Conservation (phyloP, 1,140 invertebrate genomes). For the Colletes gigas region DNA sequence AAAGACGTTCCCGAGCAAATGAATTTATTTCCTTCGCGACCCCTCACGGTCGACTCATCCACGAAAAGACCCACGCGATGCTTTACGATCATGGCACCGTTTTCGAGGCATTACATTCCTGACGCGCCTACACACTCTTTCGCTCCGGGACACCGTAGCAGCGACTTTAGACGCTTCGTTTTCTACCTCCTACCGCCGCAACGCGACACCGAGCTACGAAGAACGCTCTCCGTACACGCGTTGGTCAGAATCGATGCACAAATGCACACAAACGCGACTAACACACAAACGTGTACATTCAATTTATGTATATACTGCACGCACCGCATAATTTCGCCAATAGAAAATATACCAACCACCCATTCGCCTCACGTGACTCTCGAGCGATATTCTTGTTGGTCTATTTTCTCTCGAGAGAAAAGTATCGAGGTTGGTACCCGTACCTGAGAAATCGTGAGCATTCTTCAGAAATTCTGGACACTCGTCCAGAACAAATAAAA, state of each 20-base stretch:
- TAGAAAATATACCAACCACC: constrained; percentile 28
- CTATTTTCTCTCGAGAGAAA: background rate
- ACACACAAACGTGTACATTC: background rate
- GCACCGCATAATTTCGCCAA: constrained; percentile 26
- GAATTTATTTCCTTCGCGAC: constrained; percentile 38
- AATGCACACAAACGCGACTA: background rate
- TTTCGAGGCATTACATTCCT: constrained; percentile 55
- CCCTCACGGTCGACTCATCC: background rate
- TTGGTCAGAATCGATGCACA: constrained; percentile 5
- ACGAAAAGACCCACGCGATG: constrained; percentile 55
- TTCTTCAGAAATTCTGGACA: no score
- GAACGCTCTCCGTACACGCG: background rate
- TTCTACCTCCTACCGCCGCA: constrained; percentile 38
- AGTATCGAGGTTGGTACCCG: background rate
- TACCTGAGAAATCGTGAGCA: background rate
- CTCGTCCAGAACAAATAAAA: no score
- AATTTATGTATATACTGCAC: constrained; percentile 32
- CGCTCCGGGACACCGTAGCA: constrained; percentile 14
- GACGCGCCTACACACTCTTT: constrained; percentile 54
- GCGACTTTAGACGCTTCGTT: constrained; percentile 15
- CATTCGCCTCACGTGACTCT: constrained; percentile 4
- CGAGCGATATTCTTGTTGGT: background rate
- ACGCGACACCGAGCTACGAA: background rate
- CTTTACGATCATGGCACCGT: constrained; percentile 53
- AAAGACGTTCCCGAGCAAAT: background rate